Base-by-base conservation (phyloP, 2,797 vertebrate genomes). In the Galagoides demidoff region DNA sequence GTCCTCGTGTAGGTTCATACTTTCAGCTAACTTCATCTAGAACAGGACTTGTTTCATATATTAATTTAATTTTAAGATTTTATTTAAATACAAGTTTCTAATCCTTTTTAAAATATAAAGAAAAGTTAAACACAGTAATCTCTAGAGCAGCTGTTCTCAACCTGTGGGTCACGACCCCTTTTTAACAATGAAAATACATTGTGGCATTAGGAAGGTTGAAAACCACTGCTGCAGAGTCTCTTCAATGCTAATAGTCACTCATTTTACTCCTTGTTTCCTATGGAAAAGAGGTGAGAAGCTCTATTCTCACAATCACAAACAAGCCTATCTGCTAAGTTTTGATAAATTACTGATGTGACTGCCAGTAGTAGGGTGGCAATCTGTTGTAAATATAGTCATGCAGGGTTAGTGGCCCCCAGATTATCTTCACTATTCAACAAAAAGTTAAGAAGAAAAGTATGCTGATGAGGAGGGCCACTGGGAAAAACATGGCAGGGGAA, bases 11-110 rank as follows among this genome's bases (percentile, higher is more conserved):
- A 2, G 37, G 87, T 57, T 66, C 55, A 71, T 43, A 59, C 20
- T 59, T 79, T 27, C 14, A 64, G 61, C 34, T 43, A 77, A 83
- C 34, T 64, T 93, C n/a, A 89, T 55, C 68, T 3, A 43, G 66
- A 66, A 79, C 45, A 49, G 89, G 37, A 70, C 61, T 20, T 91
- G n/a, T 59, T 52, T 66, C 4, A 57, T 49, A 57, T 19, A 66
- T 13, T 79, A 4, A 90, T 78, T 49, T 86, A 73, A 61, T 82
- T 86, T 78, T 52, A 93, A 91, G 39, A 34, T 78, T 96, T 76
- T 94, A 31, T 43, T 85, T 45, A 22, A 89, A 94, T 82, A 78
- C 5, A 77, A 68, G 17, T 43, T 57, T 87, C 7, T 49, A 73
- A 86, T 29, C 3, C 39, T 89, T 74, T 88, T 45, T 10, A 49